These are phyloP conservation scores for Mactromeris polynyma DNA, from an alignment of 2,888 invertebrate species.

Conservation along the genomic window DNA sequence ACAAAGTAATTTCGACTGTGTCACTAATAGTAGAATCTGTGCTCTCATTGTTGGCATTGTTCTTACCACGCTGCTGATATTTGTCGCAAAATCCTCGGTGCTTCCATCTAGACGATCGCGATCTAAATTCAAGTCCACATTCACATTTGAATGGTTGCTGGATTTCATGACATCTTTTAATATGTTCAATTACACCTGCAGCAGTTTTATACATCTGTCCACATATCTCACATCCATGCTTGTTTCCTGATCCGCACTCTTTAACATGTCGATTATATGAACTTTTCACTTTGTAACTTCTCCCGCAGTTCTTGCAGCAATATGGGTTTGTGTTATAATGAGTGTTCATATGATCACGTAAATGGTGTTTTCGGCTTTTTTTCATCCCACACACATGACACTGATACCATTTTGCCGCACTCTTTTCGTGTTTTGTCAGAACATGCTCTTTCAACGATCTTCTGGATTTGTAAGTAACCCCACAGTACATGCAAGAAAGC, in stretches of 20 bases:
- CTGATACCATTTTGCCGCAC: neutral
- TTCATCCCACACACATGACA: conserved; percentile 24
- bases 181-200: conserved; percentile 19
- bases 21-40: neutral
- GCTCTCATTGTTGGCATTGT: neutral
- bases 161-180: conserved; percentile 15
- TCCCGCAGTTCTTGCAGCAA: conserved; percentile 8
- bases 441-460: conserved; percentile 23
- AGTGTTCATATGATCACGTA: conserved; percentile 33
- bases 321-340: conserved; percentile 31
- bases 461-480: neutral
- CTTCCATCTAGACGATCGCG: conserved; percentile 12
- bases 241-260: conserved; percentile 22
- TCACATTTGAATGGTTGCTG: neutral
- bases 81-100: conserved; percentile 18
- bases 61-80: neutral
- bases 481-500: neutral
- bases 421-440: neutral
- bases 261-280: conserved; percentile 21
- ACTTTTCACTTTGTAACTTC: conserved; percentile 24
- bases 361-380: conserved; percentile 25
- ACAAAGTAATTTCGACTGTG: neutral
- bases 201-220: conserved; percentile 30
- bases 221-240: conserved; percentile 12
- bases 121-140: conserved; percentile 13